Evolutionary conservation across 2,888 invertebrate species (phyloP), one percentile per base, ranked within the genome.

Genomic region (Microdon myrmicae): DNA sequence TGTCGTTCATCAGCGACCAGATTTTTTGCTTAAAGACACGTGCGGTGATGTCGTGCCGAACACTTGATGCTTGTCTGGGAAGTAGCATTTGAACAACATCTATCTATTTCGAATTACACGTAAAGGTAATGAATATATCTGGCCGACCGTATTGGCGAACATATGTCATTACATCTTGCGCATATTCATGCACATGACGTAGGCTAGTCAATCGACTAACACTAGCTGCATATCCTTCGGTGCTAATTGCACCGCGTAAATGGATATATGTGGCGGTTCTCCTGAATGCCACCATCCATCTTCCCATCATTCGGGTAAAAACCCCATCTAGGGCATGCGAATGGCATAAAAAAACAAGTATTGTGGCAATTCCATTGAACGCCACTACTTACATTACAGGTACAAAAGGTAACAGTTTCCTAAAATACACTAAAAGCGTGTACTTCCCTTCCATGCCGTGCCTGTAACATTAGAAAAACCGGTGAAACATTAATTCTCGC

Each of bases 191-290:
- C 67, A 70, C 68, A 39, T 67, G 68, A 0, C 67, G 45, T 20
- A 67, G 68, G 22, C 70, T 67, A 5, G 38, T 37, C 37, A 59
- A 12, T 17, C 26, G 29, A 16, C 67, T 48, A 48, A 68, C 26
- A 61, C 61, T 35, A 6, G 48, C 39, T 32, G 32, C 67, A 68
- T 74, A 56, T 2, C 17, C 71, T 41, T 75, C 69, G 22, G 37
- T 58, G 8, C n/a, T 26, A 8, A 73, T 48, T 4, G 74, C 73
- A 68, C 75, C 73, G 19, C 75, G 68, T 43, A 80, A 47, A 68
- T 81, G 74, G 67, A 71, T 60, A 69, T 77, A 68, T n/a, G n/a
- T n/a, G n/a, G n/a, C n/a, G n/a, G n/a, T n/a, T n/a, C n/a, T n/a
- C n/a, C n/a, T n/a, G n/a, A n/a, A n/a, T n/a, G n/a, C n/a, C n/a